Conservation (phyloP, 2,113 vertebrate species). For the Dasyurus viverrinus region DNA sequence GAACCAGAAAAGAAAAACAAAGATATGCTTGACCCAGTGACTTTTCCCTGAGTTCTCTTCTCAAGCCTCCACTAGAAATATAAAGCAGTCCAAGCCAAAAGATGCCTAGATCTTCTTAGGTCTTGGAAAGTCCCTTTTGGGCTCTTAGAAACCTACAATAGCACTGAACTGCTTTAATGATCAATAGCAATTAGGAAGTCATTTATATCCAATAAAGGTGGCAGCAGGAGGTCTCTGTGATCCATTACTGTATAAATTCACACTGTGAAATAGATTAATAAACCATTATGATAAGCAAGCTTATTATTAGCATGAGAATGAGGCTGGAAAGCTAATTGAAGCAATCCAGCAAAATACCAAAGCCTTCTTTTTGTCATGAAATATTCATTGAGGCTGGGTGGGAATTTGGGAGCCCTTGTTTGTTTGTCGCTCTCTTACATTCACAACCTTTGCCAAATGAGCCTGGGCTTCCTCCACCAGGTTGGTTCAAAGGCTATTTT, state of each 20-base stretch:
- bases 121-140: slow-evolving; percentile 35
- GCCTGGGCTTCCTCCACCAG: background rate
- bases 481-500: background rate
- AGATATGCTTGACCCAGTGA: background rate
- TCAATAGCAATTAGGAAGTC: slow-evolving; percentile 81
- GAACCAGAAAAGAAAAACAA: background rate
- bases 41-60: slow-evolving; percentile 21
- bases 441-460: background rate
- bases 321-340: slow-evolving; percentile 85
- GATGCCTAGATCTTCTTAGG: background rate
- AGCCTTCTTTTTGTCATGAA: slow-evolving; percentile 78
- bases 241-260: slow-evolving; percentile 67
- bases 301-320: slow-evolving; percentile 81
- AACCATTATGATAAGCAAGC: slow-evolving; percentile 85
- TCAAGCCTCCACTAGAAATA: slow-evolving; percentile 43
- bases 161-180: slow-evolving; percentile 69
- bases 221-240: slow-evolving; percentile 77
- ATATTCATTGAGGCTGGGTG: slow-evolving; percentile 76
- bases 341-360: slow-evolving; percentile 87
- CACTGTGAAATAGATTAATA: slow-evolving; percentile 84
- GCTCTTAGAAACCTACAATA: slow-evolving; percentile 62
- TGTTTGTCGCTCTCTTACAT: slow-evolving; percentile 63
- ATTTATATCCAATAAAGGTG: slow-evolving; percentile 81
- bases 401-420: slow-evolving; percentile 60
- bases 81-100: slow-evolving; percentile 48